Base-by-base conservation (phyloP, 2,888 invertebrate genomes). In the Macroteleia sp. region DNA sequence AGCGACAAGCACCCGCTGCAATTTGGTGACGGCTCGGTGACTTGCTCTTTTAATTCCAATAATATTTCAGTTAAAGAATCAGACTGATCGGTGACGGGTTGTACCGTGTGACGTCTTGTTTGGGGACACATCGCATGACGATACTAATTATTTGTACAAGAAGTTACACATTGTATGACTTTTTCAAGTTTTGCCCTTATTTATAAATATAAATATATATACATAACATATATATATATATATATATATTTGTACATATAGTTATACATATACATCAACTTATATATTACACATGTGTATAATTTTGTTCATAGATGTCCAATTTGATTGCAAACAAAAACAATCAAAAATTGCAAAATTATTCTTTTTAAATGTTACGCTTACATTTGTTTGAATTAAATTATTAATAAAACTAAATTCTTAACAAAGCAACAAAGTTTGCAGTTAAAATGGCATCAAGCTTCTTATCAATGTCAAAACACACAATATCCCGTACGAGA, bases 391-490 rank as follows among this genome's bases (percentile, higher is more conserved):
- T n/a, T n/a, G n/a, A n/a, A n/a, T n/a, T n/a, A n/a, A n/a, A n/a
- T n/a, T n/a, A n/a, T n/a, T n/a, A n/a, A n/a, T n/a, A n/a, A n/a
- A 25, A 25, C 25, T 25, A 5, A 25, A 25, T 25, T 6, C 6
- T 9, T 32, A 10, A 32, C n/a, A 32, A 32, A 32, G 32, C 5
- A 14, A 5, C 2, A 14, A 36, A 48, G 83, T 83, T 81, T 86
- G 85, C 86, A 82, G 83, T 87, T 80, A 86, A 79, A 87, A 82
- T 82, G 86, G 85, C 81, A 82, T 89, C 86, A 87, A 87, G 90
- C 90, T 91, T 91, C 82, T 91, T 90, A 90, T 91, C 86, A 87
- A 85, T 90, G 88, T 91, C 85, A 83, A 86, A 88, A 87, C 86
- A 86, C 83, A 87, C 81, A 32, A 14, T 48, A 20, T 64, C 64